Percentiles rank a stretch among this genome's conserved stretches.
phyloP scores from a whole-genome alignment of 2,797 vertebrate genomes.

The Melopsittacus undulatus region DNA sequence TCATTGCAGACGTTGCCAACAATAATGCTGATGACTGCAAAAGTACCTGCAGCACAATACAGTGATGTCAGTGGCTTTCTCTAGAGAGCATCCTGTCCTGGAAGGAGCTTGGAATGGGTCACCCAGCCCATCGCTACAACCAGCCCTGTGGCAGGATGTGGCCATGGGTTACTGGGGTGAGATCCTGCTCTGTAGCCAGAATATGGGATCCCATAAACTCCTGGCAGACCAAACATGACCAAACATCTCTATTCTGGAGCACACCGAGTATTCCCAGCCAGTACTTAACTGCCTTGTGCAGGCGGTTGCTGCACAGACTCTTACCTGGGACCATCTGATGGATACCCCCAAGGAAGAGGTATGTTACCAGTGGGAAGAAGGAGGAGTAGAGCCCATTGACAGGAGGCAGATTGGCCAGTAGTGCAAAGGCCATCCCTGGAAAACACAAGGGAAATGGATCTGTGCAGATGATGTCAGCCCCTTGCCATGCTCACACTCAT shows the following conservation, averaged over 20 bases:
- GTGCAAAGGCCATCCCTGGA: slow-evolving; percentile 91
- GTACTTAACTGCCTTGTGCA: not conserved
- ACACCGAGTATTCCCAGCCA: accelerated
- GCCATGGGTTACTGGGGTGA: accelerated
- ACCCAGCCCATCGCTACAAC: not conserved
- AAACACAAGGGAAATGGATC: not conserved
- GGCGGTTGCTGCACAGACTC: not conserved
- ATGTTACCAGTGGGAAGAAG: slow-evolving; percentile 89
- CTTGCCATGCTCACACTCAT: not conserved
- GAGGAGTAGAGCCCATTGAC: slow-evolving; percentile 94
- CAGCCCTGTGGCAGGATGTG: accelerated
- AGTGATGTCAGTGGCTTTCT: not conserved
- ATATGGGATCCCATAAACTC: accelerated
- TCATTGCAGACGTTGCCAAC: slow-evolving; percentile 87
- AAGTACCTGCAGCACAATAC: slow-evolving; percentile 81
- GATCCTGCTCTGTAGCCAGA: not conserved
- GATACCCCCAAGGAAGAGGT: slow-evolving; percentile 90
- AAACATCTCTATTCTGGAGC: not conserved
- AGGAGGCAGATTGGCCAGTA: slow-evolving; percentile 89
- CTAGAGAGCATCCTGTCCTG: not conserved
- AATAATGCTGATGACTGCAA: slow-evolving; percentile 93
- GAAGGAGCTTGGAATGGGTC: not conserved
- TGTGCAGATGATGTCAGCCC: not conserved
- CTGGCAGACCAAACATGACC: not conserved
- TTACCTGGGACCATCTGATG: slow-evolving; percentile 96